Evolutionary conservation across 2,113 vertebrate genomes (phyloP).

Genomic region (Dipodomys spectabilis): DNA sequence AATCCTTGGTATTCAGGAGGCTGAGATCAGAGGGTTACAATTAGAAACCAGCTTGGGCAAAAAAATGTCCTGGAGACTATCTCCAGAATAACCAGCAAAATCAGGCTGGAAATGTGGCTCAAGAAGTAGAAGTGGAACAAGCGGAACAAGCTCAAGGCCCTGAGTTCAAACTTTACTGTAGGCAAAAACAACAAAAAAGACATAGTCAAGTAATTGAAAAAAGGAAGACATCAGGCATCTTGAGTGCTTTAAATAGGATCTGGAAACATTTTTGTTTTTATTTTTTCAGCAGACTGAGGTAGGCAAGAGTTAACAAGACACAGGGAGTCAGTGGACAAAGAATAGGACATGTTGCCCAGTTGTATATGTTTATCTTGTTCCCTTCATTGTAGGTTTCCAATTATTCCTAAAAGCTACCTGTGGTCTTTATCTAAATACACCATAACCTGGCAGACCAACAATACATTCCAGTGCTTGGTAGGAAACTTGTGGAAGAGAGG

Average conservation of each 20-base stretch:
- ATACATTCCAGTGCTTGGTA: too few relatives aligned
- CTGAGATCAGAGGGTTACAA: too few relatives aligned
- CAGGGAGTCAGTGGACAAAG: neutral
- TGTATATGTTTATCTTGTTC: neutral
- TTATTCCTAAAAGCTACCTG: neutral
- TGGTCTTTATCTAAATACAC: neutral
- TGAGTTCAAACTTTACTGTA: neutral
- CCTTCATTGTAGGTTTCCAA: neutral
- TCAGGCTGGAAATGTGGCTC: too few relatives aligned
- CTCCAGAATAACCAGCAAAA: too few relatives aligned
- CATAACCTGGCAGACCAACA: neutral
- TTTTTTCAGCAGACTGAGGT: neutral
- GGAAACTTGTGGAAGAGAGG: neutral
- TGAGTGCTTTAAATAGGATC: neutral
- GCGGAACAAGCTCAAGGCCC: too few relatives aligned
- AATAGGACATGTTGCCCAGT: neutral
- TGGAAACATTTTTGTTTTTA: neutral
- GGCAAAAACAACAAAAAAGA: neutral
- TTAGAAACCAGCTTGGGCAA: too few relatives aligned
- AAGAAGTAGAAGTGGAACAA: too few relatives aligned
- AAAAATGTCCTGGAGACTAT: too few relatives aligned
- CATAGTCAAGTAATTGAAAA: neutral
- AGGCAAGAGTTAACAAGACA: neutral
- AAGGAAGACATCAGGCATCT: neutral
- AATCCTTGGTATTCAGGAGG: too few relatives aligned